These are phyloP conservation scores for Exocentrus adspersus DNA, from an alignment of 2,888 invertebrate species.

Conservation along the genomic window DNA sequence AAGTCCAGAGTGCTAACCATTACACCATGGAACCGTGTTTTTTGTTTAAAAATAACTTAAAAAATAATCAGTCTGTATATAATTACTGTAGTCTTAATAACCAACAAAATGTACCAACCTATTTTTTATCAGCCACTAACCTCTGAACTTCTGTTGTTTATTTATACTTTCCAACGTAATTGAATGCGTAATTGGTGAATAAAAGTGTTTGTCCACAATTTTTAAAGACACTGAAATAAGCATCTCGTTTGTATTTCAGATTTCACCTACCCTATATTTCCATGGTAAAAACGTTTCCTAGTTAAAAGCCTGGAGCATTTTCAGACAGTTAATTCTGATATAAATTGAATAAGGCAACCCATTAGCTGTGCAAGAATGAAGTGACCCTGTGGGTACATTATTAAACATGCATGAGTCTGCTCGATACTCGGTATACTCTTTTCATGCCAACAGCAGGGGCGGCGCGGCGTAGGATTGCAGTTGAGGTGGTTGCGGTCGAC, in stretches of 20 bases:
- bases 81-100: too few relatives aligned
- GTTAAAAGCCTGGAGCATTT: conserved; percentile 42
- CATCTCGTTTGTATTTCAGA: conserved; percentile 10
- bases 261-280: conserved; percentile 9
- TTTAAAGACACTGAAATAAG: not conserved
- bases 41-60: not conserved
- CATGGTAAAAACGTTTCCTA: conserved; percentile 17
- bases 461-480: conserved; percentile 5
- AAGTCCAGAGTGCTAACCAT: conserved; percentile 85
- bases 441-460: conserved; percentile 12
- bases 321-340: conserved; percentile 56
- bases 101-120: too few relatives aligned
- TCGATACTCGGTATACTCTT: conserved; percentile 21
- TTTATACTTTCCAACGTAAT: too few relatives aligned
- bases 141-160: too few relatives aligned
- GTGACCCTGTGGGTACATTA: conserved; percentile 59
- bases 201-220: too few relatives aligned
- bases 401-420: conserved; percentile 60
- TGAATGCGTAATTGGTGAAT: too few relatives aligned
- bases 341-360: conserved; percentile 61
- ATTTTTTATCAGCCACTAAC: too few relatives aligned
- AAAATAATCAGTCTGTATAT: not conserved
- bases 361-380: conserved; percentile 58
- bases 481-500: not conserved
- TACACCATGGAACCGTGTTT: conserved; percentile 62